Conservation (phyloP, 2,888 invertebrate species). For the Drosophila atripex region DNA sequence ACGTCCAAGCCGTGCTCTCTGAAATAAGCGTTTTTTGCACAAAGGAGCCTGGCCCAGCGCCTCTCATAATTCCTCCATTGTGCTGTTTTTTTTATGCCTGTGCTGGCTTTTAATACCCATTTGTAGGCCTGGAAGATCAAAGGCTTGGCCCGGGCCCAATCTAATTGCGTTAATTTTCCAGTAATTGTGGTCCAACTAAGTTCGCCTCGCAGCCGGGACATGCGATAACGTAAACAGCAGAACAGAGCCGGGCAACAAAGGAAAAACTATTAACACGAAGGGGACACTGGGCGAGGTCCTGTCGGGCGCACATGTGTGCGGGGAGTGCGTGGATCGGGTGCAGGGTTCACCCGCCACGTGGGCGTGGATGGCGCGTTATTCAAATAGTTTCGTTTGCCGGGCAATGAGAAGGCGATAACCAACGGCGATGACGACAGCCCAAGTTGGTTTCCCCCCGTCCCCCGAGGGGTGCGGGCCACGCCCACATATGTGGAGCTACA, state of each 20-base stretch:
- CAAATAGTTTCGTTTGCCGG: slow-evolving; percentile 73
- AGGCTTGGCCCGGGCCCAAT: slow-evolving; percentile 36
- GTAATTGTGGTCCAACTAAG: slow-evolving; percentile 62
- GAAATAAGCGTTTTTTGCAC: not conserved
- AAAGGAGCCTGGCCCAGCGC: not conserved
- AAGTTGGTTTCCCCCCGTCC: slow-evolving; percentile 67
- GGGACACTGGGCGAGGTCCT: slow-evolving; percentile 18
- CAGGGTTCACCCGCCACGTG: slow-evolving; percentile 8
- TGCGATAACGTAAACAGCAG: slow-evolving; percentile 51
- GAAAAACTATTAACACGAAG: slow-evolving; percentile 68
- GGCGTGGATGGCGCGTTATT: slow-evolving; percentile 64
- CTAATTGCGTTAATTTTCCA: slow-evolving; percentile 76
- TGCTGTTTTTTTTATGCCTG: not conserved
- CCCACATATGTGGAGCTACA: slow-evolving; percentile 24
- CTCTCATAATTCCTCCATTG: slow-evolving; percentile 5
- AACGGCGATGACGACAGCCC: slow-evolving; percentile 40
- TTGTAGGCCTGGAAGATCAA: slow-evolving; percentile 33
- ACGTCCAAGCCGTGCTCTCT: not conserved
- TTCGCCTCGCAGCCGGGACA: slow-evolving; percentile 50
- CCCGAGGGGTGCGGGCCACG: slow-evolving; percentile 51
- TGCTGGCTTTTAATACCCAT: slow-evolving; percentile 20
- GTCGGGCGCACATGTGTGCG: slow-evolving; percentile 2
- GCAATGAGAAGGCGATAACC: slow-evolving; percentile 39
- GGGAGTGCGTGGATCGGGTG: slow-evolving; percentile 10
- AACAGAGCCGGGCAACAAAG: slow-evolving; percentile 65